Base-by-base conservation (phyloP, 1,140 invertebrate species). In the Hyphantria cunea region DNA sequence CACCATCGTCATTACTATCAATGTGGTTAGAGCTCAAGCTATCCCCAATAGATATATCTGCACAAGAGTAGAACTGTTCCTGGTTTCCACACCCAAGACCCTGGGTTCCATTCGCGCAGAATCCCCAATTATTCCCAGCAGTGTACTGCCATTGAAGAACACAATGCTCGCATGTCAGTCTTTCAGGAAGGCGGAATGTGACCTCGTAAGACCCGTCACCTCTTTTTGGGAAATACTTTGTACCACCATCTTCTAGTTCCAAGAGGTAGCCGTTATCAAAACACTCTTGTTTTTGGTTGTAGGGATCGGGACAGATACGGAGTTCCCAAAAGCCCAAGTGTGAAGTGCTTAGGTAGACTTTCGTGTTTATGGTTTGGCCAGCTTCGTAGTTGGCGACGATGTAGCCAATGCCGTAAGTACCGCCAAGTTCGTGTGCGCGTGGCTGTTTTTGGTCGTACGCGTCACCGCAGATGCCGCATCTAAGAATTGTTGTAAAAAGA, bases 241-340 rank as follows among this genome's bases (percentile, higher is more conserved):
- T 90, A n/a, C 84, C 75, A 6, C 93, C 85, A 0, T 75, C 61
- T 67, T 81, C 89, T 31, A 94, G 86, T 48, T 92, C 80, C 0
- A 98, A 84, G 0, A 95, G 58, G 78, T 96, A 88, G 12, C 41
- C 41, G 64, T 94, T 72, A 70, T 97, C 95, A 31, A 97, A 92
- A 76, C 97, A 98, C 0, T 94, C 92, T 74, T 97, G 95, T 90
- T 94, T 14, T 92, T 92, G 73, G 84, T 91, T 56, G 82, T 88
- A 7, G 48, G 79, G 68, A 75, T 90, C 44, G 93, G 74, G 93
- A 76, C 97, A 98, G 0, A 97, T 78, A 37, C 95, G 93, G 89
- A 98, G 98, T 78, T 97, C 95, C 82, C 98, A 98, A 86, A 94
- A 97, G 11, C 97, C 97, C 61, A 92, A 91, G 82, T 97, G 96